Evolutionary conservation across 2,113 vertebrate genomes (phyloP), one percentile per base, ranked within the genome.

Genomic region (Gambusia affinis): DNA sequence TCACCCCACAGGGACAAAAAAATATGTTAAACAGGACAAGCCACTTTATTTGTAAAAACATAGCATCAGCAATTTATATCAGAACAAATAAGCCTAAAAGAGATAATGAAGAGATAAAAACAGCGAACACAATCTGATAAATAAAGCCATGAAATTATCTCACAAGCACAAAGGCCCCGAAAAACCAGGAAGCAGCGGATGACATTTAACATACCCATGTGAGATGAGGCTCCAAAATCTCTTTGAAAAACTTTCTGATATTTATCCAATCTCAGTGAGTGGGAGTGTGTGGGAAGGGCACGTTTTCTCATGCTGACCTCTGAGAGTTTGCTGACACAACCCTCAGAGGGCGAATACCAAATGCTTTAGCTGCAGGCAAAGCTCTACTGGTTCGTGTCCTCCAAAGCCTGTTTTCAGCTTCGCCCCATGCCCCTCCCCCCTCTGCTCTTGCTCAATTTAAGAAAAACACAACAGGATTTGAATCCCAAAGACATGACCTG

Each of bases 341-440:
- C 78, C 84, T 87, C 71, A 4, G 73, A 82, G 88, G 81, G 65
- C 82, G 86, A 87, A 91, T 86, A 91, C 70, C 81, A 90, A 90
- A 86, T 88, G 82, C 67, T 81, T 67, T 82, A 73, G 75, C 89
- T 88, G 76, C 69, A 65, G 88, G 89, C 84, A 63, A 83, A 57
- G 69, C 76, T 77, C 76, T 72, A 31, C 64, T 75, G 70, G 72
- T 79, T 72, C 65, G 78, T 4, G 44, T 83, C 82, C 80, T 87
- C 79, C 60, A 82, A 81, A 88, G 86, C 47, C 73, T 70, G 72
- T 88, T 79, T 76, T 65, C 72, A 80, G 42, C 77, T 70, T 85
- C 72, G 73, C 47, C 81, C 64, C 69, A 78, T 33, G 57, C 72
- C 71, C 75, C 64, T 61, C 54, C 39, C 62, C 72, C 73, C 64